These are phyloP conservation scores for Charina bottae DNA, from an alignment of 2,113 vertebrate genomes.

Conservation along the genomic window DNA sequence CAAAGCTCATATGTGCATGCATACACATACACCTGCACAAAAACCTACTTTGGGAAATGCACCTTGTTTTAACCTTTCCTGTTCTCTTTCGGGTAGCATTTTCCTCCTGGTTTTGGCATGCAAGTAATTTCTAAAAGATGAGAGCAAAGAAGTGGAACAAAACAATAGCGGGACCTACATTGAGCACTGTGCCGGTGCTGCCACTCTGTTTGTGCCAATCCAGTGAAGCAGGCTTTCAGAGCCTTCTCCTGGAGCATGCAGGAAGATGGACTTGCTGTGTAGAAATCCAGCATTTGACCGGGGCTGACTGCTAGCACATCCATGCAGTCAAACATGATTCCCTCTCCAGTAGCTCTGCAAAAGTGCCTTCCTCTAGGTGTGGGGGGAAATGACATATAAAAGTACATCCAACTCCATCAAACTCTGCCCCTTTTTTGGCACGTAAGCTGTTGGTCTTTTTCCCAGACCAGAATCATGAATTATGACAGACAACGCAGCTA, in stretches of 20 bases:
- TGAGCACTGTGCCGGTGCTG: slow-evolving; percentile 88
- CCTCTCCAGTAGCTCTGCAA: slow-evolving; percentile 77
- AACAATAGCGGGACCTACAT: slow-evolving; percentile 86
- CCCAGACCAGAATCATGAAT: slow-evolving; percentile 92
- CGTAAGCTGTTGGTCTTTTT: slow-evolving; percentile 84
- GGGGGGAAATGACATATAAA: slow-evolving; percentile 82
- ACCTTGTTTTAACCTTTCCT: slow-evolving; percentile 56
- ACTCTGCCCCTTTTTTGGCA: slow-evolving; percentile 91
- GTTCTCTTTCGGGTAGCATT: slow-evolving; percentile 35
- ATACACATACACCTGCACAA: slow-evolving; percentile 23
- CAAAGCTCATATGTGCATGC: slow-evolving; percentile 37
- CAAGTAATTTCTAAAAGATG: slow-evolving; percentile 59
- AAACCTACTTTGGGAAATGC: slow-evolving; percentile 53
- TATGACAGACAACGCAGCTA: slow-evolving; percentile 86
- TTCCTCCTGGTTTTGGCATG: slow-evolving; percentile 64
- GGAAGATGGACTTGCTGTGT: slow-evolving; percentile 88
- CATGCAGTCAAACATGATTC: slow-evolving; percentile 95
- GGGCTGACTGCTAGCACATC: slow-evolving; percentile 90
- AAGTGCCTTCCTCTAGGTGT: slow-evolving; percentile 84
- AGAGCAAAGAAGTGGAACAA: slow-evolving; percentile 51
- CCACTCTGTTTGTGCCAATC: slow-evolving; percentile 91
- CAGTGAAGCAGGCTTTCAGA: slow-evolving; percentile 89
- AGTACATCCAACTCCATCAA: slow-evolving; percentile 95
- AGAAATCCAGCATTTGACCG: slow-evolving; percentile 90
- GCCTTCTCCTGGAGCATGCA: slow-evolving; percentile 95